Conservation (phyloP, 2,113 vertebrate species). For the Oryzias woworae region DNA sequence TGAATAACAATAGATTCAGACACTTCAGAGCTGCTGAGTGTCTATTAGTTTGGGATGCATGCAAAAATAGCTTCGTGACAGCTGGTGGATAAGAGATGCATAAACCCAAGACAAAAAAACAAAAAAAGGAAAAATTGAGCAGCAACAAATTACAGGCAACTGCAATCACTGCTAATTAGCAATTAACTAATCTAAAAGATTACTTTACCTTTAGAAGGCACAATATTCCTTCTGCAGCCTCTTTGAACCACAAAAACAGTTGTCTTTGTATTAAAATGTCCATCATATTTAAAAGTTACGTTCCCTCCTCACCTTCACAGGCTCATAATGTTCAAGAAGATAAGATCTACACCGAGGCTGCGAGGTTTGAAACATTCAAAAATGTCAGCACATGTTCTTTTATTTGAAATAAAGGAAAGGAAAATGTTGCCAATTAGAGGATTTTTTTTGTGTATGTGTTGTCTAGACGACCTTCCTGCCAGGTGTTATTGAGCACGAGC, state of each 20-base stretch:
- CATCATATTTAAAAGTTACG: too few relatives aligned
- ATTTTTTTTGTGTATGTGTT: constrained; percentile 11
- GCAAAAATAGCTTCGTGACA: constrained; percentile 60
- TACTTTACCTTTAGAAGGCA: constrained; percentile 5
- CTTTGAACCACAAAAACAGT: constrained; percentile 4
- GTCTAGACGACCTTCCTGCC: constrained; percentile 53
- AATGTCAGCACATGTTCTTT: neutral
- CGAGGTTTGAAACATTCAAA: neutral
- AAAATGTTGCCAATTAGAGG: constrained; percentile 10
- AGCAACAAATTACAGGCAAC: constrained; percentile 29
- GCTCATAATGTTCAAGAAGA: too few relatives aligned
- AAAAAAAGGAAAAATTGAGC: constrained; percentile 42
- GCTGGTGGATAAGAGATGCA: constrained; percentile 52
- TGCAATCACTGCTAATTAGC: constrained; percentile 42
- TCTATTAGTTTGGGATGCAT: constrained; percentile 69
- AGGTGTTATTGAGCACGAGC: constrained; percentile 38
- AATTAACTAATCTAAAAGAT: constrained; percentile 50
- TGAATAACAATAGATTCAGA: constrained; percentile 59
- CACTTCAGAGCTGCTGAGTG: constrained; percentile 61
- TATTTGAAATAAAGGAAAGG: neutral
- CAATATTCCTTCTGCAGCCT: neutral
- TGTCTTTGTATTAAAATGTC: too few relatives aligned
- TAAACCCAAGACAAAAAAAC: constrained; percentile 49
- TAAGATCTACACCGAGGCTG: too few relatives aligned
- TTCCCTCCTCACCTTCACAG: too few relatives aligned